Conservation (phyloP, 1,140 invertebrate genomes). For the Papilio dardanus region DNA sequence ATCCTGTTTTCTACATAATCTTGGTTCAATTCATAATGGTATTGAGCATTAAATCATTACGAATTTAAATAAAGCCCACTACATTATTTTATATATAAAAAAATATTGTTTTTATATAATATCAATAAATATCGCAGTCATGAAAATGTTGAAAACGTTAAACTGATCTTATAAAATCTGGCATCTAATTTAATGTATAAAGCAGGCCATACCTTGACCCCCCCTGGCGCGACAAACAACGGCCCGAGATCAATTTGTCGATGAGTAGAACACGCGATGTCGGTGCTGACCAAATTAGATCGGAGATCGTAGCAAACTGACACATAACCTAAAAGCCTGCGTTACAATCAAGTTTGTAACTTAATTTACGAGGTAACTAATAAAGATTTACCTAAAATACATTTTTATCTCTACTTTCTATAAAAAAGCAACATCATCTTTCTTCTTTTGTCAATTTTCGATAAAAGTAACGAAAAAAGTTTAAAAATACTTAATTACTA, state of each 20-base stretch:
- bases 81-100: too few species aligned
- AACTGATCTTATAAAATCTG: neutral
- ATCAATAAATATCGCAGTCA: too few species aligned
- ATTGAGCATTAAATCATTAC: too few species aligned
- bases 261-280: constrained; percentile 25
- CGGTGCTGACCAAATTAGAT: constrained; percentile 14
- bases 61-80: too few species aligned
- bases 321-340: neutral
- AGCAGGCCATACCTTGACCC: neutral
- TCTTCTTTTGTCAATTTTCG: neutral
- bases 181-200: neutral
- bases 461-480: too few species aligned
- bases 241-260: constrained; percentile 18
- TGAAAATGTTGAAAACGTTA: too few species aligned
- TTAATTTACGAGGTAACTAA: too few species aligned
- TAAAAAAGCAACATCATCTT: neutral
- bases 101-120: too few species aligned
- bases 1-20: neutral
- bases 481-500: too few species aligned
- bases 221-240: constrained; percentile 12
- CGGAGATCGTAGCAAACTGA: neutral
- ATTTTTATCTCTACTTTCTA: too few species aligned
- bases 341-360: neutral
- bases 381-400: too few species aligned
- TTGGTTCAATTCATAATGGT: neutral